phyloP scores from a whole-genome alignment of 2,888 invertebrate genomes.

The Iphiclides podalirius region DNA sequence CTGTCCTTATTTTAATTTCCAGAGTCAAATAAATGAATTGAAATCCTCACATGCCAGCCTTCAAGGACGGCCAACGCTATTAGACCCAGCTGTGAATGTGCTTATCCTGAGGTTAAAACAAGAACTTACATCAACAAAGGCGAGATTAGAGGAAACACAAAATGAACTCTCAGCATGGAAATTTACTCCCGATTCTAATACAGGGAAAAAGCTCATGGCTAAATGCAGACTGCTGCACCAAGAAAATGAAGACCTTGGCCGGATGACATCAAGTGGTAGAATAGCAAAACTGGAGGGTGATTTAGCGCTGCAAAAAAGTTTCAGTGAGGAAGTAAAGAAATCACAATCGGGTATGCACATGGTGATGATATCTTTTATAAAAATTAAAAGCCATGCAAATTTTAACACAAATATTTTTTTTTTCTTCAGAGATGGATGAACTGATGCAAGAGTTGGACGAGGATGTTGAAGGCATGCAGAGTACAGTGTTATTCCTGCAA shows the following conservation, averaged over 20 bases:
- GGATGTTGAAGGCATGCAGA: constrained; percentile 99
- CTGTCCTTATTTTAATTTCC: no score
- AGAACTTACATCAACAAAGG: constrained; percentile 93
- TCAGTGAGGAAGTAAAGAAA: constrained; percentile 97
- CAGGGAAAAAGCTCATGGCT: constrained; percentile 98
- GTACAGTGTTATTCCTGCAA: constrained; percentile 95
- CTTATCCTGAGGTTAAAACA: constrained; percentile 94
- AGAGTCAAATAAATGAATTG: constrained; percentile 96
- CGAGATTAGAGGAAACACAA: constrained; percentile 96
- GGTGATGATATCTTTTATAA: no score
- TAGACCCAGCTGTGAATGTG: constrained; percentile 98
- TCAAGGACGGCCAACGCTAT: constrained; percentile 83
- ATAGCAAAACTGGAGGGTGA: constrained; percentile 97
- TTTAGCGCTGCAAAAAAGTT: constrained; percentile 95
- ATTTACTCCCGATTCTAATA: constrained; percentile 99
- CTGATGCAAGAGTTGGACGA: constrained; percentile 97
- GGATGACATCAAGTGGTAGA: constrained; percentile 96
- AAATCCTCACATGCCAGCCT: constrained; percentile 94
- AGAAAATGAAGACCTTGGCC: constrained; percentile 98
- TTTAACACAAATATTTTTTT: constrained; percentile 28
- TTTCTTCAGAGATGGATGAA: constrained; percentile 91
- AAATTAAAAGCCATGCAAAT: background rate
- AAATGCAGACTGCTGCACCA: constrained; percentile 96
- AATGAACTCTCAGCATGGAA: constrained; percentile 99
- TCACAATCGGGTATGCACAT: constrained; percentile 96